Evolutionary conservation across 2,888 invertebrate species (phyloP), one percentile per base, ranked within the genome.

Genomic region (Anthophora plumipes): DNA sequence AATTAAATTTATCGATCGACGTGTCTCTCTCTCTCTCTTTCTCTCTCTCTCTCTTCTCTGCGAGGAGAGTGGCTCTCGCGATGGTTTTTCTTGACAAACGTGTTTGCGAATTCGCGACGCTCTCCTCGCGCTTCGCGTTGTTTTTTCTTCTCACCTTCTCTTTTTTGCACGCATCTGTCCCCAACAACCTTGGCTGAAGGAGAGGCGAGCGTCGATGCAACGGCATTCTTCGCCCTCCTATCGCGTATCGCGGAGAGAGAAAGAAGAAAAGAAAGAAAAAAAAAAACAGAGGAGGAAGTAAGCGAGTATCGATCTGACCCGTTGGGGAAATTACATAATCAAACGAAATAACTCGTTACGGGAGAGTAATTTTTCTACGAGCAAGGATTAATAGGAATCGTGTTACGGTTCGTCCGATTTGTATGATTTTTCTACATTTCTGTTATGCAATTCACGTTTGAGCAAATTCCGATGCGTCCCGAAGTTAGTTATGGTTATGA

Each of bases 1-100:
- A 85, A 85, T 85, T 77, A 83, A 85, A 85, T 82, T 79, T 83
- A 86, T 85, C 81, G 86, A 85, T 85, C 79, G 75, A 4, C 4
- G 31, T 31, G 31, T 31, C 2, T 31, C 31, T 31, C 31, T 31
- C 31, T 31, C 11, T n/a, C n/a, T 31, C 2, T 31, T 4, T 31
- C 31, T 31, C 31, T 31, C 11, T 31, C 2, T 31, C 31, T 31
- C 31, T 31, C 31, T 31, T 9, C 11, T n/a, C 43, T n/a, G 6
- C 17, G n/a, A 20, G 37, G n/a, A 20, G 37, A 43, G 57, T 59
- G 11, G 43, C 39, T 25, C 12, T 31, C 57, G 55, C 50, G 46
- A 39, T 41, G 25, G 46, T 14, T 39, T 66, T 70, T 52, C 59
- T 46, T 43, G 50, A 57, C 31, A 77, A 77, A 81, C 57, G 66